Conservation (phyloP, 2,888 invertebrate genomes). For the Endotricha flammealis region DNA sequence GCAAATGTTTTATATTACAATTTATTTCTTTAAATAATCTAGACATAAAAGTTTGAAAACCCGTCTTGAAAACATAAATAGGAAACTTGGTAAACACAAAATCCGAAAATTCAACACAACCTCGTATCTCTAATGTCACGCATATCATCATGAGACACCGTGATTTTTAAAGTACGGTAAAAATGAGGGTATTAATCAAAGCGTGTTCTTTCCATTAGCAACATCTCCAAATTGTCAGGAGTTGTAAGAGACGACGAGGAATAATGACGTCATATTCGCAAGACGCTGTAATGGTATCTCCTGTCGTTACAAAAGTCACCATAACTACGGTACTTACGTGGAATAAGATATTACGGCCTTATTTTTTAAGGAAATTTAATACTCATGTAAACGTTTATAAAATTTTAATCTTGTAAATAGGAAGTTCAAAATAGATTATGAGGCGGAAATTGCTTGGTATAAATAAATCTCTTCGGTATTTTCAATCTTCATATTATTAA, state of each 20-base stretch:
- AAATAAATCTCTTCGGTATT: no score
- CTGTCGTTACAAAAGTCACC: conserved; percentile 62
- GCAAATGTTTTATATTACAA: no score
- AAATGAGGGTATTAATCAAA: conserved; percentile 64
- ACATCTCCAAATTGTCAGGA: conserved; percentile 68
- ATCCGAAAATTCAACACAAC: no score
- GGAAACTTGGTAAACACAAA: no score
- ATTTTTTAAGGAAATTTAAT: conserved; percentile 29
- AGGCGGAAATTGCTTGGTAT: no score
- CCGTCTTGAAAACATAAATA: no score
- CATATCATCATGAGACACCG: no score
- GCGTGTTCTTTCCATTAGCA: conserved; percentile 70
- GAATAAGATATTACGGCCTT: conserved; percentile 54
- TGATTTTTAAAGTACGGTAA: conserved; percentile 51
- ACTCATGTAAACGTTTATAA: background rate
- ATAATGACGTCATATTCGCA: conserved; percentile 65
- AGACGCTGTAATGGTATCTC: conserved; percentile 58
- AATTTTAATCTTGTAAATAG: conserved; percentile 12
- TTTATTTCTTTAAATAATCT: no score
- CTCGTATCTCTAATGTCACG: no score
- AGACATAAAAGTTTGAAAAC: no score
- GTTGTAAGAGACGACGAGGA: conserved; percentile 48
- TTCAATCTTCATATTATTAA: no score
- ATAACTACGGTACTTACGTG: conserved; percentile 44
- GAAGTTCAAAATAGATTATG: no score